Evolutionary conservation across 2,113 vertebrate species (phyloP), one percentile per base, ranked within the genome.

Genomic region (Dinomys branickii): DNA sequence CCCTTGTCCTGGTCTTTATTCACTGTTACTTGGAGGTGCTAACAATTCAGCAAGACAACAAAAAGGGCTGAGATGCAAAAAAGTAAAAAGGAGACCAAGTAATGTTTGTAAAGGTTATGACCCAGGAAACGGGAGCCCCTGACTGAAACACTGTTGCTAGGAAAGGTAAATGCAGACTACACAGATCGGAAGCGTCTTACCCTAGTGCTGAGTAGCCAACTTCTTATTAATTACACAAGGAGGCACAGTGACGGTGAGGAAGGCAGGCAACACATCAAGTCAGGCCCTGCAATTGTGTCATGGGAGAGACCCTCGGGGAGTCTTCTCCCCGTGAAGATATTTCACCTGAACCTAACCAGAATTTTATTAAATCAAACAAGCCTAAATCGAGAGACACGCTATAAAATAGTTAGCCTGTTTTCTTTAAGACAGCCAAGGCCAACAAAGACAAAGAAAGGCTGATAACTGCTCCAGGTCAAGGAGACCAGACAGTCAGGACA

Each of bases 1-100:
- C n/a, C 56, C 4, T 7, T 3, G 0, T 65, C 8, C 1, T 0
- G 28, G 17, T 0, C 17, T 35, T 38, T 20, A 26, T 14, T 54
- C 50, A 33, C 5, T 8, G 4, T 0, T 38, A 59, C 0, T 12
- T 13, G 26, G 81, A 84, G 28, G 10, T 85, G 67, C 71, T 1
- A 35, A 38, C 58, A 16, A 50, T 22, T 33, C 71, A 56, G 82
- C 80, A 56, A 71, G 52, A 85, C 33, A 22, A 75, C 61, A 54
- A 8, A n/a, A 84, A 50, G 44, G 47, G 89, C 67, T 0, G 61
- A 52, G 38, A 67, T 3, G 22, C 0, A 12, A 84, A 81, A 35
- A 0, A 30, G 33, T 5, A 47, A 94, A 41, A 77, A 61, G 81
- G 9, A 90, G 17, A 88, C n/a, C 84, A 75, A 58, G 11, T 35